Conservation (phyloP, 1,140 invertebrate genomes). For the Drosophila guanche region DNA sequence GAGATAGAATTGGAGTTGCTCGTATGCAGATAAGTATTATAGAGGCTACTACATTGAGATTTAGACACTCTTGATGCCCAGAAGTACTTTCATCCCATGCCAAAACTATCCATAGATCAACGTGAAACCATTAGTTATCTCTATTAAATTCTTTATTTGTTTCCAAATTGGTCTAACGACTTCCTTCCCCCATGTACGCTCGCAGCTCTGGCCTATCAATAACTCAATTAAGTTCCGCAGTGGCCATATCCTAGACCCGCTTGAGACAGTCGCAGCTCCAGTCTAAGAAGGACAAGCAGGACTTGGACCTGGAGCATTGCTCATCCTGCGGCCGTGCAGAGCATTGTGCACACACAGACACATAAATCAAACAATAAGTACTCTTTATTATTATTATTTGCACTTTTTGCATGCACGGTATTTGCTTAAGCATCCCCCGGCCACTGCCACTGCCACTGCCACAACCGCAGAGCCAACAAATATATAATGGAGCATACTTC, state of each 20-base stretch:
- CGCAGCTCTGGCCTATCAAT: background rate
- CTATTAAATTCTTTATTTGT: no score
- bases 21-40: no score
- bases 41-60: no score
- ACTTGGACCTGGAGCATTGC: constrained; percentile 17
- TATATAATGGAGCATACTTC: constrained; percentile 75
- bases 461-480: constrained; percentile 44
- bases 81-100: no score
- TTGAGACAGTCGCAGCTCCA: background rate
- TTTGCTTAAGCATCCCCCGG: constrained; percentile 73
- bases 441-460: constrained; percentile 1
- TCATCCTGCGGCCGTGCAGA: constrained; percentile 12
- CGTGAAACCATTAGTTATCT: no score
- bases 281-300: background rate
- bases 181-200: no score
- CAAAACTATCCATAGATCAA: no score
- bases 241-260: no score
- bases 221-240: constrained; percentile 17
- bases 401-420: constrained; percentile 82
- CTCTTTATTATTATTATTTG: constrained; percentile 84
- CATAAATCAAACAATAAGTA: constrained; percentile 84
- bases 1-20: no score
- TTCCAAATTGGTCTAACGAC: no score
- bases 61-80: no score
- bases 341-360: constrained; percentile 80